phyloP scores from a whole-genome alignment of 1,140 invertebrate species.

The Polyergus mexicanus region DNA sequence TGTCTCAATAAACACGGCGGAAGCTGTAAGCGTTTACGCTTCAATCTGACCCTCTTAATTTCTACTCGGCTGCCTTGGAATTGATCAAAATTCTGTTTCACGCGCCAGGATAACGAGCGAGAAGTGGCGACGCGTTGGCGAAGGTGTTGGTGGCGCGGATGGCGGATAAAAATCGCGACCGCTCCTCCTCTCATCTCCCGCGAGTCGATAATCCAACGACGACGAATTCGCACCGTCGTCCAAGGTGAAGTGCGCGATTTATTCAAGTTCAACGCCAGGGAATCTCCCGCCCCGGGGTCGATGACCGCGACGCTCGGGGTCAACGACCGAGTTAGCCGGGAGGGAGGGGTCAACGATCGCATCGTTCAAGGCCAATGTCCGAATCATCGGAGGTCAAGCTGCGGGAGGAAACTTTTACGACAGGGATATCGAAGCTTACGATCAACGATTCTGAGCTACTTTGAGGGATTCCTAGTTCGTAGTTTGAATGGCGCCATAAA shows the following conservation, averaged over 20 bases:
- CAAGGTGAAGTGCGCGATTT: conserved; percentile 68
- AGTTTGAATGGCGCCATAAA: neutral
- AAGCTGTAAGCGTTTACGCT: conserved; percentile 68
- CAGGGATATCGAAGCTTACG: conserved; percentile 6
- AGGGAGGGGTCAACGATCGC: conserved; percentile 59
- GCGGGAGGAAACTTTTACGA: conserved; percentile 44
- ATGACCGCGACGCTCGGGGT: conserved; percentile 68
- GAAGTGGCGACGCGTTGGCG: neutral
- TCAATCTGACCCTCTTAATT: conserved; percentile 63
- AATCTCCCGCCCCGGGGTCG: conserved; percentile 50
- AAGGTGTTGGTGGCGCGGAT: neutral
- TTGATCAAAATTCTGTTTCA: conserved; percentile 67
- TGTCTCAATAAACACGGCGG: conserved; percentile 57
- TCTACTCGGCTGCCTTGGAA: conserved; percentile 64
- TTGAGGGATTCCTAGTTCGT: neutral
- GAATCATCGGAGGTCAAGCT: conserved; percentile 69
- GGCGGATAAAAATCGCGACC: conserved; percentile 40
- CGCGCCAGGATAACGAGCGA: conserved; percentile 25
- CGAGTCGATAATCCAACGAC: conserved; percentile 4
- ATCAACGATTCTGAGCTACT: conserved; percentile 8
- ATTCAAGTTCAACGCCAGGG: conserved; percentile 49
- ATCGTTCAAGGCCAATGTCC: conserved; percentile 64
- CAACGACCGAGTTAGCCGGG: conserved; percentile 50
- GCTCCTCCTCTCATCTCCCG: neutral
- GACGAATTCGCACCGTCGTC: conserved; percentile 22